phyloP scores from a whole-genome alignment of 2,888 invertebrate species.

The Pseudococcus jackbeardsleyi region DNA sequence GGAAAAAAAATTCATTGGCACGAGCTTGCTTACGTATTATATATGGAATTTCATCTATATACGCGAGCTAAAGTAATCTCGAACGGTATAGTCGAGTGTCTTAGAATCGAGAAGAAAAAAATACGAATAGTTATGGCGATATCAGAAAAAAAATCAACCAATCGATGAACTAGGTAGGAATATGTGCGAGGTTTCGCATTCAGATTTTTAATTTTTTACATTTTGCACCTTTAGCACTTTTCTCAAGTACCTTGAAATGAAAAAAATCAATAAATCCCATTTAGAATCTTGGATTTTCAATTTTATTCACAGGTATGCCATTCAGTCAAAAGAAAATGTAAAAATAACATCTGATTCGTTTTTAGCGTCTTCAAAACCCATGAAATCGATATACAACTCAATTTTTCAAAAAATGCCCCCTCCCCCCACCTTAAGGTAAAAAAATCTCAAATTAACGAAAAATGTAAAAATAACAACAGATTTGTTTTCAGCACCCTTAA shows the following conservation, averaged over 20 bases:
- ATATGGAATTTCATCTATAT: constrained; percentile 20
- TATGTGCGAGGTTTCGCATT: neutral
- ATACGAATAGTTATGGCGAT: neutral
- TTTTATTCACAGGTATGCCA: too few relatives aligned
- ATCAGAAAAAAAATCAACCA: neutral
- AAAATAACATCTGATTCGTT: neutral
- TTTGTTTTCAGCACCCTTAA: neutral
- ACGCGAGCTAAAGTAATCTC: neutral
- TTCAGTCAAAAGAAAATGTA: neutral
- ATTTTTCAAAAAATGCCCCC: too few relatives aligned
- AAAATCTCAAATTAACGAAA: too few relatives aligned
- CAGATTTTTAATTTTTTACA: too few relatives aligned
- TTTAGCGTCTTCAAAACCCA: neutral
- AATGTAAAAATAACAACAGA: too few relatives aligned
- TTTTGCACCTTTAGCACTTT: neutral
- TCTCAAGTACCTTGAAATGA: neutral
- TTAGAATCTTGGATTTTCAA: too few relatives aligned
- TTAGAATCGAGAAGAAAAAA: neutral
- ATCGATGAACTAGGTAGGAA: neutral
- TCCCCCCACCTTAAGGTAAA: too few relatives aligned
- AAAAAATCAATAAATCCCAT: too few relatives aligned
- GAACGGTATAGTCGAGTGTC: neutral
- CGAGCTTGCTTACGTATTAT: neutral
- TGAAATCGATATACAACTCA: too few relatives aligned
- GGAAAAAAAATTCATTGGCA: constrained; percentile 24